A percentile compares a stretch with the other conserved stretches of the same genome.
Evolutionary conservation across 2,888 invertebrate genomes (phyloP).

Genomic region (Conistra vaccinii): DNA sequence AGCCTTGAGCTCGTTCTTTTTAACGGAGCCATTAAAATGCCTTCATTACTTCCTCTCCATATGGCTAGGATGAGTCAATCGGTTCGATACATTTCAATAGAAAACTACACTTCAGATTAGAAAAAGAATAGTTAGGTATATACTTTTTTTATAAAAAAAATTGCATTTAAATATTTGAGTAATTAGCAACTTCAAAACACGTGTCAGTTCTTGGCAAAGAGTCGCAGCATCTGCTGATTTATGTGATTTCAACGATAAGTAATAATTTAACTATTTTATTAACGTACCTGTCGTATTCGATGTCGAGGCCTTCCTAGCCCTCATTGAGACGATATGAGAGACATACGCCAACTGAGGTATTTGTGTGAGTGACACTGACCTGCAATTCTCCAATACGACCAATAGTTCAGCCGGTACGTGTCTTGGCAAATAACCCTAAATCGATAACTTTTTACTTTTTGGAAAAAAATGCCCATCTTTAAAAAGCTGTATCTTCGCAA

Average conservation of each 20-base stretch:
- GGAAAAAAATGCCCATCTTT: too few species aligned
- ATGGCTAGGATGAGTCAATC: slow-evolving; percentile 77
- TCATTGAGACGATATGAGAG: background rate
- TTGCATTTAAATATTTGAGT: slow-evolving; percentile 42
- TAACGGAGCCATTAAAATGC: slow-evolving; percentile 78
- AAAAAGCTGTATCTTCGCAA: too few species aligned
- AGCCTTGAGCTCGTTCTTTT: slow-evolving; percentile 82
- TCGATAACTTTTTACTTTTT: too few species aligned
- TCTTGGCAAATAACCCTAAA: too few species aligned
- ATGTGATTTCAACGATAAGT: slow-evolving; percentile 62
- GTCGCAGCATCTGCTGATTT: slow-evolving; percentile 62
- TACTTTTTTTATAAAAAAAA: slow-evolving; percentile 3
- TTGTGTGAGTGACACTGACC: background rate
- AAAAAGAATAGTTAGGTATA: background rate
- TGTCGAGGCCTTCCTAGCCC: background rate
- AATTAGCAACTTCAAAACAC: slow-evolving; percentile 70
- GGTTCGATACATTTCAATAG: slow-evolving; percentile 46
- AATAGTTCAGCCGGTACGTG: too few species aligned
- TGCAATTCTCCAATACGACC: too few species aligned
- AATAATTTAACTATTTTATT: slow-evolving; percentile 42
- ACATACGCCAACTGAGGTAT: background rate
- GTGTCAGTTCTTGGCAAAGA: slow-evolving; percentile 71
- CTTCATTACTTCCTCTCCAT: slow-evolving; percentile 82
- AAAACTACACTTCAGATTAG: slow-evolving; percentile 8
- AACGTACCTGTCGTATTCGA: background rate